Base-by-base conservation (phyloP, 2,888 invertebrate species). In the Trichogramma evanescens region DNA sequence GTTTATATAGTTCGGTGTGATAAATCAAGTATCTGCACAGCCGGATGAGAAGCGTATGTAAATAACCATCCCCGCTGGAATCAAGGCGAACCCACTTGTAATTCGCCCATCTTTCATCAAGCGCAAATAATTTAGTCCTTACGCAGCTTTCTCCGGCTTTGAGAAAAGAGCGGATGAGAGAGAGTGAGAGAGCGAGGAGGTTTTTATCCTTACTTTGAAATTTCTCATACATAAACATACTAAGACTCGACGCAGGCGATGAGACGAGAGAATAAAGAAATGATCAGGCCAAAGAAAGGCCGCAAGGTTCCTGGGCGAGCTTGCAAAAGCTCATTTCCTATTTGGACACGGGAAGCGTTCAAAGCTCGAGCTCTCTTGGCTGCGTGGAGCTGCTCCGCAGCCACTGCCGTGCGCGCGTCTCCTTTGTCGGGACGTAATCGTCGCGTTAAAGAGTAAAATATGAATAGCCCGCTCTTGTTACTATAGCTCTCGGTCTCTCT, bases 311-410 rank as follows among this genome's bases (percentile, higher is more conserved):
- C 38, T 38, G 26, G n/a, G 26, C 26, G 42, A 44, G 49, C 9
- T 40, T 7, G 40, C 51, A 54, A 56, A 59, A 54, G 55, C 56
- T 62, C 59, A 56, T 59, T 59, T 54, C 42, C 51, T 48, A 58
- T 42, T 58, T 6, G 44, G 9, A 13, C 10, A 13, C 10, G 9
- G 5, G 46, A 6, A 46, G 10, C 10, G 10, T 26, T 60, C 56
- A 50, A 52, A 56, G 56, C 8, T 13, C 10, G 13, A 1, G 42
- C 26, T 26, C 26, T 26, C 26, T 26, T 26, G 26, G 26, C 26
- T 26, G 26, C 26, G 26, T 26, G 26, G 26, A 26, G 26, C 26
- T 26, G 26, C 26, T 26, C 26, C 26, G 26, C 26, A 26, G 26
- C 26, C 26, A 26, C 26, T 26, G 26, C 26, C 26, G 26, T 26